A percentile compares a stretch with the other conserved stretches of the same genome.
Conservation (phyloP, 2,888 invertebrate species). For the Cephus rjabovi region DNA sequence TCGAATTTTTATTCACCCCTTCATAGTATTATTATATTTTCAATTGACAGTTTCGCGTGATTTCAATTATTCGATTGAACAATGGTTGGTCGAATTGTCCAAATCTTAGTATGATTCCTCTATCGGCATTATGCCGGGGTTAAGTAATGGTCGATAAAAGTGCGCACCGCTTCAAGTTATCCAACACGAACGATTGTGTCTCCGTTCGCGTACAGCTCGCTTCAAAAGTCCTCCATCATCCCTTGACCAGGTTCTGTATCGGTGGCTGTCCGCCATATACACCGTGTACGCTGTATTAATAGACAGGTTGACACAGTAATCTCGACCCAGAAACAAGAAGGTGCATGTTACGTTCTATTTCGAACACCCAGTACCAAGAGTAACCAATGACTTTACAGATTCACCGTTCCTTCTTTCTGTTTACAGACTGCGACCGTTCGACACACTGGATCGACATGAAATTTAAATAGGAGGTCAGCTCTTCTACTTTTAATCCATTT, state of each 20-base stretch:
- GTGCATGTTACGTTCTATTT: conserved; percentile 11
- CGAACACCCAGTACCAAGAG: conserved; percentile 2
- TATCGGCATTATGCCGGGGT: background rate
- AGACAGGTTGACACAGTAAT: conserved; percentile 33
- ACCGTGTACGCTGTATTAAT: conserved; percentile 28
- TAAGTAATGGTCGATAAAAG: background rate
- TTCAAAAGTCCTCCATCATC: background rate
- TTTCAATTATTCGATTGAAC: background rate
- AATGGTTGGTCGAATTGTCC: background rate
- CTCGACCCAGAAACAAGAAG: conserved; percentile 26
- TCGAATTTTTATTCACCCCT: background rate
- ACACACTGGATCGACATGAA: background rate
- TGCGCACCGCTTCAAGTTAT: background rate
- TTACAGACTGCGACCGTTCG: background rate
- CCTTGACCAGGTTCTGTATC: background rate
- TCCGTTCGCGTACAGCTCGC: background rate
- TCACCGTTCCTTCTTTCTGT: background rate
- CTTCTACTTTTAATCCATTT: background rate
- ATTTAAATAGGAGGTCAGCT: background rate
- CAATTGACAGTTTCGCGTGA: background rate
- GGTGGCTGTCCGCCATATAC: background rate
- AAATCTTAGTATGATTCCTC: background rate
- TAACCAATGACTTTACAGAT: background rate
- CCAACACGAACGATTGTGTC: background rate
- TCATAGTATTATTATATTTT: background rate